Evolutionary conservation across 2,113 vertebrate genomes (phyloP).

Genomic region (Eulemur rufifrons): DNA sequence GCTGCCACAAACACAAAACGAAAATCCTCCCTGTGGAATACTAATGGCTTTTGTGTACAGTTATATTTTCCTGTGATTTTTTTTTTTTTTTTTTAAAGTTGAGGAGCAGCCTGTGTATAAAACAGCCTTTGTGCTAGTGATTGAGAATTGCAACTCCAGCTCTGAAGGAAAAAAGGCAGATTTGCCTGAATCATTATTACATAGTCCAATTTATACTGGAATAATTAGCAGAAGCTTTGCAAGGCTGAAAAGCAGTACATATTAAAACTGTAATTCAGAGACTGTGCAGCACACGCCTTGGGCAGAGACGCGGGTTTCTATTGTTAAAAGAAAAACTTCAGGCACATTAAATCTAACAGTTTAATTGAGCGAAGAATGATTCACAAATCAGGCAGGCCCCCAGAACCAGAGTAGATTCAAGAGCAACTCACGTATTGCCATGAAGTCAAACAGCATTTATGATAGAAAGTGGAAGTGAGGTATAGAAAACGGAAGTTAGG

Average conservation of each 20-base stretch:
- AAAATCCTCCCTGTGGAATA: slow-evolving; percentile 81
- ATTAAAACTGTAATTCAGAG: slow-evolving; percentile 57
- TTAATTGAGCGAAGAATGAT: neutral
- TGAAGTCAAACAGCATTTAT: neutral
- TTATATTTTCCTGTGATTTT: slow-evolving; percentile 75
- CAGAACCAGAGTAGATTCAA: neutral
- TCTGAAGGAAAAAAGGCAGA: slow-evolving; percentile 38
- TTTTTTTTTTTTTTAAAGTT: slow-evolving; percentile 62
- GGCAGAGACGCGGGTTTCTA: slow-evolving; percentile 48
- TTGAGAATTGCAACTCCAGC: slow-evolving; percentile 40
- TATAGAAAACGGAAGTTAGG: neutral
- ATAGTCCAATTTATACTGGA: neutral
- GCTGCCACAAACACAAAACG: slow-evolving; percentile 80
- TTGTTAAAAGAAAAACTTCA: neutral
- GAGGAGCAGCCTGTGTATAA: slow-evolving; percentile 57
- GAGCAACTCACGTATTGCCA: neutral
- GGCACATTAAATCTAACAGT: neutral
- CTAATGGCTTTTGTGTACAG: slow-evolving; percentile 80
- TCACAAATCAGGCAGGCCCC: neutral
- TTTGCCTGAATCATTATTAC: slow-evolving; percentile 48
- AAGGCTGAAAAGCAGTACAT: neutral
- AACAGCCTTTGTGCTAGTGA: slow-evolving; percentile 54
- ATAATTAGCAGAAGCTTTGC: slow-evolving; percentile 6
- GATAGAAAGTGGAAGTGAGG: neutral
- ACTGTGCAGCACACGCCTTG: neutral